Base-by-base conservation (phyloP, 2,113 vertebrate genomes). In the Pedetes capensis region DNA sequence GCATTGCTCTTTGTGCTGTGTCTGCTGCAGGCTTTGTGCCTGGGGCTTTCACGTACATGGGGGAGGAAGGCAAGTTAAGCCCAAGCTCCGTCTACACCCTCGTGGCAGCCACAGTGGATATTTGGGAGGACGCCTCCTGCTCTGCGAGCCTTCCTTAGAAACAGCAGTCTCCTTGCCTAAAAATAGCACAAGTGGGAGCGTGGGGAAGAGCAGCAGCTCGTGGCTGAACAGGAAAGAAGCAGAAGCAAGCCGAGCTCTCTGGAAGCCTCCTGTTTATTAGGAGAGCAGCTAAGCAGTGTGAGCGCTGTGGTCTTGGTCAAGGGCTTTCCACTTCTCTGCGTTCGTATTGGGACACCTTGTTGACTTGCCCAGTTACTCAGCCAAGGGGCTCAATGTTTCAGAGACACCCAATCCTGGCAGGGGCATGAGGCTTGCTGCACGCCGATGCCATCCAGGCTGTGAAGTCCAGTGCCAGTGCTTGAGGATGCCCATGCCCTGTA, bases 151-250 rank as follows among this genome's bases (percentile, higher is more conserved):
- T 78, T 55, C 20, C 1, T 78, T 87, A 55, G 91, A 76, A 95
- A 91, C 81, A 44, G 66, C 64, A 14, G 71, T 49, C 74, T 86
- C 61, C 53, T 23, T 1, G 16, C 71, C 87, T 96, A 93, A 96
- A 97, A 96, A 87, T 42, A 94, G 85, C 61, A 13, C 16, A 82
- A 71, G 68, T 32, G 37, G 42, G 34, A 87, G 64, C 76, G 4
- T 3, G 2, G 39, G 27, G 44, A 74, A 91, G 80, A 75, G 37
- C 89, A 66, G 74, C 80, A 55, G 27, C 59, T 81, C 6, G 3
- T 7, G 20, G 22, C 87, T 4, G 16, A 34, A 91, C 59, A 32
- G 32, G 51, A 82, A 66, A 74, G 68, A 44, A 44, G 44, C 80
- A 12, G 39, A 34, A 42, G 32, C 8, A 17, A 44, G 57, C 66